phyloP scores from a whole-genome alignment of 2,888 invertebrate species.

The Cheilosia impressa region DNA sequence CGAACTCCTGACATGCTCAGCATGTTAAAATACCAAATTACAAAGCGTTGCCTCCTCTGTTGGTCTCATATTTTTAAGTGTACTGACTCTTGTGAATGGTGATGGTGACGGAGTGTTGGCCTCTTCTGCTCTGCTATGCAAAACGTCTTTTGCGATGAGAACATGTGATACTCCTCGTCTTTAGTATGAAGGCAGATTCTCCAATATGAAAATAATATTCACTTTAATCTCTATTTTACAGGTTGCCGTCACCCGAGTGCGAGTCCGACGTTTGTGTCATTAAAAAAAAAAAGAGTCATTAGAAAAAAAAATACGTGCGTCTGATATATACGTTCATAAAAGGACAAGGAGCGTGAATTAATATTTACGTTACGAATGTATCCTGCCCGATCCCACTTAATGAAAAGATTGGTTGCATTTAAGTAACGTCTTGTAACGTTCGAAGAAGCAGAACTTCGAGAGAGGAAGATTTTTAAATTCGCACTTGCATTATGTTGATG shows the following conservation, averaged over 20 bases:
- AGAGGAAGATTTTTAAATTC: too few species aligned
- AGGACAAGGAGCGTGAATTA: too few species aligned
- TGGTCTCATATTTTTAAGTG: slow-evolving; percentile 68
- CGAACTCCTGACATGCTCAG: slow-evolving; percentile 73
- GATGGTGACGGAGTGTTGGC: slow-evolving; percentile 40
- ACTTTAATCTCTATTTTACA: slow-evolving; percentile 57
- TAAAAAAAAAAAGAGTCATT: slow-evolving; percentile 48
- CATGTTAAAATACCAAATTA: slow-evolving; percentile 73
- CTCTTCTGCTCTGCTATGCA: slow-evolving; percentile 42
- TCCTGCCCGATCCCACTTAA: too few species aligned
- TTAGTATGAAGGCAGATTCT: neutral
- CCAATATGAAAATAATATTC: slow-evolving; percentile 27
- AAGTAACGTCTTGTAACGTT: too few species aligned
- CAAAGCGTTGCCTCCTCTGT: slow-evolving; percentile 48
- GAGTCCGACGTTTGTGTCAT: slow-evolving; percentile 48
- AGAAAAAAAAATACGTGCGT: slow-evolving; percentile 11
- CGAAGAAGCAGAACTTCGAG: too few species aligned
- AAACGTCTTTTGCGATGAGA: slow-evolving; percentile 37
- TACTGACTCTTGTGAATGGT: slow-evolving; percentile 31
- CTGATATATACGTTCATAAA: too few species aligned
- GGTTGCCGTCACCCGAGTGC: neutral
- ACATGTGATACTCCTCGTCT: slow-evolving; percentile 32
- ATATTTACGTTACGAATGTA: too few species aligned
- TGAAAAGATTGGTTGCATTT: too few species aligned
- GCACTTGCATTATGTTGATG: too few species aligned